Conservation (phyloP, 2,113 vertebrate genomes). For the Cynocephalus volans region DNA sequence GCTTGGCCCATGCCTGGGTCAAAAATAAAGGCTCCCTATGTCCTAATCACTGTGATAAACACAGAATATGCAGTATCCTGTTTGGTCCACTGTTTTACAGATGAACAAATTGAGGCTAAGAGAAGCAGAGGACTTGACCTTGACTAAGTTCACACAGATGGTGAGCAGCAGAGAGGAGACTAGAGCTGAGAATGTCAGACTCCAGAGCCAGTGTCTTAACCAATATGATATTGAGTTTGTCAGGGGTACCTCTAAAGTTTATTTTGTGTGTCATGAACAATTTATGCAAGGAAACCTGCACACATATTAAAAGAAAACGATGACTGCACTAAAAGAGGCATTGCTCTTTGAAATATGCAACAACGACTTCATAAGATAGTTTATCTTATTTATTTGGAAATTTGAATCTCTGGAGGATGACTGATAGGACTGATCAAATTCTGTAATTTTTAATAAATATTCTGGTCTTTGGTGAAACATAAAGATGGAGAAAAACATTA, state of each 20-base stretch:
- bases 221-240: background rate
- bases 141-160: background rate
- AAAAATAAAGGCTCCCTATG: background rate
- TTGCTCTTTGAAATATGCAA: background rate
- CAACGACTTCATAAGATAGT: background rate
- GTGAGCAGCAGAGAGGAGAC: background rate
- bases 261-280: background rate
- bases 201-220: background rate
- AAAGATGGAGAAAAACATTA: conserved; percentile 37
- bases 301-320: background rate
- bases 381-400: conserved; percentile 49
- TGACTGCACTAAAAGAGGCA: background rate
- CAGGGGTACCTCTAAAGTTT: background rate
- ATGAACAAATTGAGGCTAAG: background rate
- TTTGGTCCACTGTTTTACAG: background rate
- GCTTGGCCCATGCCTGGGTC: background rate
- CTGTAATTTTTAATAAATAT: conserved; percentile 16
- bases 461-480: background rate
- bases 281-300: background rate
- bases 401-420: conserved; percentile 27
- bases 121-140: background rate
- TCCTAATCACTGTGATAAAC: background rate
- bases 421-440: background rate
- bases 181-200: background rate
- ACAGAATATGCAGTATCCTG: background rate